phyloP scores from a whole-genome alignment of 37 sponge, comb jelly and placozoan genomes.

The Eunapius fragilis region DNA sequence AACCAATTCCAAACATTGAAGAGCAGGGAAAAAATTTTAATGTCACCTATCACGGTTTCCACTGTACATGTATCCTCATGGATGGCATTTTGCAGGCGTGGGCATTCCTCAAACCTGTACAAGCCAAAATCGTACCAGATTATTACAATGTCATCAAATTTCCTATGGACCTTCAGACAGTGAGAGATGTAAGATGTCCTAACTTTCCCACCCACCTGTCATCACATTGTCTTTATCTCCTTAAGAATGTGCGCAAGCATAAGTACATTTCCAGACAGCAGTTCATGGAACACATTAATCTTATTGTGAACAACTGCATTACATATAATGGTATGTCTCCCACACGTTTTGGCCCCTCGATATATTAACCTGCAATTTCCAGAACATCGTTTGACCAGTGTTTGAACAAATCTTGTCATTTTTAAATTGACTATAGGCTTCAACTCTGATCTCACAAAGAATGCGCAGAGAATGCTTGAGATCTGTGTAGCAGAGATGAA shows the following conservation, averaged over 20 bases:
- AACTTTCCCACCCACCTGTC: background rate
- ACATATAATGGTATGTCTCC: constrained; percentile 88
- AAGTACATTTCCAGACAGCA: constrained; percentile 73
- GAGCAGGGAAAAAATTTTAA: too few species aligned
- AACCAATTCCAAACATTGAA: too few species aligned
- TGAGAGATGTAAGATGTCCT: constrained; percentile 67
- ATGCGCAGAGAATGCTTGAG: constrained; percentile 71
- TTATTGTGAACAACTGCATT: constrained; percentile 91
- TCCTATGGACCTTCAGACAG: constrained; percentile 98
- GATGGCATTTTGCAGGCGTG: constrained; percentile 42
- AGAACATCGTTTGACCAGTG: background rate
- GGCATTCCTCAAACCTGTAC: constrained; percentile 91
- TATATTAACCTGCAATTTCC: too few species aligned
- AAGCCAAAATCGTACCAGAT: constrained; percentile 88
- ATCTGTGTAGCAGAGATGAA: constrained; percentile 73
- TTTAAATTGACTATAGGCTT: constrained; percentile 44
- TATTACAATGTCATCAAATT: constrained; percentile 92
- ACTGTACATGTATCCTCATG: background rate
- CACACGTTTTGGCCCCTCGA: background rate
- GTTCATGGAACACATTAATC: constrained; percentile 87
- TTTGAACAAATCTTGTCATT: background rate
- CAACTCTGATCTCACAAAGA: constrained; percentile 63
- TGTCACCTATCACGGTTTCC: too few species aligned
- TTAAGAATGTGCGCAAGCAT: constrained; percentile 69
- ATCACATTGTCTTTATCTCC: constrained; percentile 1